A percentile compares a stretch with the other conserved stretches of the same genome.
Evolutionary conservation across 37 sponge, comb jelly and placozoan species (phyloP).

Genomic region (Haliclona indistincta): DNA sequence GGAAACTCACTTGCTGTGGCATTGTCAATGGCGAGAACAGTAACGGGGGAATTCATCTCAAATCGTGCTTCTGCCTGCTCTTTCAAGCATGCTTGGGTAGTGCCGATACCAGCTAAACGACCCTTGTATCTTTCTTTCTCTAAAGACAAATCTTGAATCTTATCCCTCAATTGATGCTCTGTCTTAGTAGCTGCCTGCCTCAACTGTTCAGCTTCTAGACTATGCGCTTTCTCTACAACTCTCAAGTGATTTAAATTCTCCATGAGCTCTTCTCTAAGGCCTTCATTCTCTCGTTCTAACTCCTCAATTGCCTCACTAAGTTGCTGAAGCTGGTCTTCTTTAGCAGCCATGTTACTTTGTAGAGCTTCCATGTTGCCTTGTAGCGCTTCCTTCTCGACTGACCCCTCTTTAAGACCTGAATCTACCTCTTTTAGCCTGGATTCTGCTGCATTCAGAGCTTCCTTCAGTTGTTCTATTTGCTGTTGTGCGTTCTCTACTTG

Average conservation of each 20-base stretch:
- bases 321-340: neutral
- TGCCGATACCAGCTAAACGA: constrained; percentile 49
- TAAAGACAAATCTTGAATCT: constrained; percentile 42
- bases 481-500: constrained; percentile 1
- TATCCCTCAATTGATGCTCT: constrained; percentile 32
- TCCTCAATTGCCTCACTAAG: neutral
- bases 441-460: neutral
- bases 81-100: constrained; percentile 55
- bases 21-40: too few relatives aligned
- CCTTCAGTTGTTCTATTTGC: constrained; percentile 1
- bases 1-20: too few relatives aligned
- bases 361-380: neutral
- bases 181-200: constrained; percentile 51
- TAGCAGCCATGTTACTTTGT: too few relatives aligned
- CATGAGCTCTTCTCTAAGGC: constrained; percentile 4
- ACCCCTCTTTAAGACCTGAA: neutral
- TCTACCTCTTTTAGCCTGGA: neutral
- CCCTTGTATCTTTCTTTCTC: constrained; percentile 65
- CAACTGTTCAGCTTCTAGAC: constrained; percentile 28
- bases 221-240: constrained; percentile 45
- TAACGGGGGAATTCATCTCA: too few relatives aligned
- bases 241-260: constrained; percentile 16
- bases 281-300: constrained; percentile 8
- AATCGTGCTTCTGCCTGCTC: constrained; percentile 41
- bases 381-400: constrained; percentile 16